A percentile compares a stretch with the other conserved stretches of the same genome.
phyloP scores from a whole-genome alignment of 2,797 vertebrate genomes.

The Toxotes lorentzi region DNA sequence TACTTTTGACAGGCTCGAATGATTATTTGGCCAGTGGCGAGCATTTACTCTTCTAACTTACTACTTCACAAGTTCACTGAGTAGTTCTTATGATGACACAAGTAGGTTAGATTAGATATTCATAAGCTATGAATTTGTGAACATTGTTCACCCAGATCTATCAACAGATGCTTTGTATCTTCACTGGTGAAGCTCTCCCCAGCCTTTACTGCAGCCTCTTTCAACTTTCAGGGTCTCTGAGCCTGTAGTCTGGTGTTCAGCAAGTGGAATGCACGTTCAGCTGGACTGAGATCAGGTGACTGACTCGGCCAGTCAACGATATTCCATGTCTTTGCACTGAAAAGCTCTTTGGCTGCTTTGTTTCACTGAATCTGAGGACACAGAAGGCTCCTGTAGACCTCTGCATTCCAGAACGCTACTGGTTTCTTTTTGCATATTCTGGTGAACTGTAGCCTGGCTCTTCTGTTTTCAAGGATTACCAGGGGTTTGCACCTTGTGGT shows the following conservation, averaged over 20 bases:
- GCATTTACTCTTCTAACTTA: background rate
- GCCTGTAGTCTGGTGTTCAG: background rate
- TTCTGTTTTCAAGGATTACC: background rate
- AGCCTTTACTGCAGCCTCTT: background rate
- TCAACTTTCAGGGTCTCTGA: background rate
- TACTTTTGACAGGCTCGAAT: constrained; percentile 24
- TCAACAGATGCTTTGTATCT: background rate
- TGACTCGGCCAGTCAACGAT: background rate
- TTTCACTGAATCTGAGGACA: background rate
- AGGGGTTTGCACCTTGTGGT: no score
- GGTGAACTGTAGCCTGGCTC: background rate
- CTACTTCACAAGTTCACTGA: background rate
- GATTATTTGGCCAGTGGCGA: constrained; percentile 2
- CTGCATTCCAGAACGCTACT: background rate
- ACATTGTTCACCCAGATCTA: background rate
- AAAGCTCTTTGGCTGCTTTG: background rate
- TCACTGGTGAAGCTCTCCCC: background rate
- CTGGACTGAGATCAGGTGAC: background rate
- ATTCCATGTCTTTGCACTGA: background rate
- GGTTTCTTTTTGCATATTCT: background rate
- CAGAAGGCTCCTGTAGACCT: background rate
- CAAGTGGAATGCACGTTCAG: background rate
- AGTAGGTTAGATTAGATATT: constrained; percentile 3
- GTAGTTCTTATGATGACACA: background rate
- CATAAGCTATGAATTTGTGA: background rate